A percentile compares a stretch with the other conserved stretches of the same genome.
phyloP scores from a whole-genome alignment of 2,888 invertebrate genomes.

The Sisyra terminalis region DNA sequence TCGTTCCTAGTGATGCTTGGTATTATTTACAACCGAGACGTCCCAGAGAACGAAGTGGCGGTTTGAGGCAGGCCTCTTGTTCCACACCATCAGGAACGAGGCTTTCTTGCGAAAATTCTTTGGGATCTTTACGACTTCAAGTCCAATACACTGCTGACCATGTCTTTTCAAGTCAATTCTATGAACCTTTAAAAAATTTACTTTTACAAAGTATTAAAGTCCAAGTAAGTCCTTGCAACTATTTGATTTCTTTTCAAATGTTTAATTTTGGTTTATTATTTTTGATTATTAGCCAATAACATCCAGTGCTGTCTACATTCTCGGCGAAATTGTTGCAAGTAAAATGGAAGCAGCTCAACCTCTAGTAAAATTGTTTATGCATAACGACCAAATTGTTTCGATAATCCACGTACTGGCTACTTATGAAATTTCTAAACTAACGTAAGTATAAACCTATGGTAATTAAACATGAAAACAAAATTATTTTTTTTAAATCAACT shows the following conservation, averaged over 20 bases:
- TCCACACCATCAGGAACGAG: conserved; percentile 62
- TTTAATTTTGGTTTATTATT: neutral
- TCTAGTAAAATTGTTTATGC: conserved; percentile 69
- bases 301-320: conserved; percentile 63
- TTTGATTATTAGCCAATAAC: conserved; percentile 47
- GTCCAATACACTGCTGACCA: conserved; percentile 80
- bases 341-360: conserved; percentile 85
- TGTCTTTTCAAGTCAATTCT: conserved; percentile 70
- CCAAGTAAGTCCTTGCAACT: conserved; percentile 28
- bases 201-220: conserved; percentile 54
- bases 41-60: conserved; percentile 35
- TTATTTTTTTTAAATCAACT: no score
- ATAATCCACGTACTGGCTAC: conserved; percentile 69
- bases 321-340: conserved; percentile 72
- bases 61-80: conserved; percentile 30
- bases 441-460: no score
- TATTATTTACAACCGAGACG: conserved; percentile 59
- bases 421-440: conserved; percentile 78
- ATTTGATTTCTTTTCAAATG: neutral
- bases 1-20: conserved; percentile 57
- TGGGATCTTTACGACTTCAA: conserved; percentile 71
- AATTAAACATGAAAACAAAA: no score
- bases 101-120: conserved; percentile 43
- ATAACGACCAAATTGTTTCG: conserved; percentile 71
- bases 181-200: conserved; percentile 59